Evolutionary conservation across 2,113 vertebrate genomes (phyloP).

Genomic region (Cricetomys ansorgei): DNA sequence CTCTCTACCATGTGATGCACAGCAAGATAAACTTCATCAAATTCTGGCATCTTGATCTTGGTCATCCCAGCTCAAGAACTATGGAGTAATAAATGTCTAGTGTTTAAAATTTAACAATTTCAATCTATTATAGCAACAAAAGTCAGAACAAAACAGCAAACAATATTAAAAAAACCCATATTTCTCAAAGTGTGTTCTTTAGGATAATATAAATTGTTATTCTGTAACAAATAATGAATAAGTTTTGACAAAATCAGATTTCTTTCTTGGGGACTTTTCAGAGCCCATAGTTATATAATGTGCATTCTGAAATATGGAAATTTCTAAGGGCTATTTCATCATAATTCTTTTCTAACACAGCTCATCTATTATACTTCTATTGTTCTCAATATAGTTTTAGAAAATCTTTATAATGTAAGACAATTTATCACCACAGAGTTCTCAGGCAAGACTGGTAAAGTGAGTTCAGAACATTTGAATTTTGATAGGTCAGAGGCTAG

Average conservation of each 20-base stretch:
- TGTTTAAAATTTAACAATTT: neutral
- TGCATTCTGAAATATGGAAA: neutral
- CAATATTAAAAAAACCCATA: neutral
- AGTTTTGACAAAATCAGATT: neutral
- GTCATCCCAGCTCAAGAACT: neutral
- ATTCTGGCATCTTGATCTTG: neutral
- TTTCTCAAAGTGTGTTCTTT: neutral
- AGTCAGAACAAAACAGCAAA: neutral
- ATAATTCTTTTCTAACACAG: neutral
- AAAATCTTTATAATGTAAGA: neutral
- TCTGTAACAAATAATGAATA: neutral
- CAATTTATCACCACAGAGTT: slow-evolving; percentile 31
- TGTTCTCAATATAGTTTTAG: neutral
- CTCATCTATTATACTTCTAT: neutral
- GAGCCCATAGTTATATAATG: neutral
- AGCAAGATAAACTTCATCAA: neutral
- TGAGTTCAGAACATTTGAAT: neutral
- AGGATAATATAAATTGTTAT: neutral
- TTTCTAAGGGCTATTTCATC: neutral
- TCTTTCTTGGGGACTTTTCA: neutral
- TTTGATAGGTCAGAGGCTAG: neutral
- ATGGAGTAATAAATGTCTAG: neutral
- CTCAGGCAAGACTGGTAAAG: neutral
- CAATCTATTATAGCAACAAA: neutral
- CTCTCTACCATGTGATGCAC: neutral